Evolutionary conservation across 2,888 invertebrate genomes (phyloP).

Genomic region (Caenorhabditis wallacei): DNA sequence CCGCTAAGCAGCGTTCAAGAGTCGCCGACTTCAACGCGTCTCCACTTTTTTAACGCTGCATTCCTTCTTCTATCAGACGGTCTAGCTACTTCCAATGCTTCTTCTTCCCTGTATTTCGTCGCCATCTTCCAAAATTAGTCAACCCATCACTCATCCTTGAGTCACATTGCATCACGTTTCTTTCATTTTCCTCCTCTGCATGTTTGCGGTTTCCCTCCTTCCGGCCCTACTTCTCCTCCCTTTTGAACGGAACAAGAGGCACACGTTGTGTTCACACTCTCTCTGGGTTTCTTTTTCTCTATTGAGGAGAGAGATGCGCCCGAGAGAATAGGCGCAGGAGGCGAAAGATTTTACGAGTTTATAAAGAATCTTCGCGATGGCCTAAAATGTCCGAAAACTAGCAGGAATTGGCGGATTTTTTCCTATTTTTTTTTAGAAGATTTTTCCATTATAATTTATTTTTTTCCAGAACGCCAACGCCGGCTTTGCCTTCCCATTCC

Average conservation of each 20-base stretch:
- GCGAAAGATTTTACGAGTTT: constrained; percentile 32
- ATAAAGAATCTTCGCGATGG: background rate
- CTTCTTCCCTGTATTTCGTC: background rate
- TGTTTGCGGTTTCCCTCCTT: constrained; percentile 2
- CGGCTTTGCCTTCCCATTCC: constrained; percentile 94
- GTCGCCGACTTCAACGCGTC: no score
- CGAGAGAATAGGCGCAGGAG: constrained; percentile 8
- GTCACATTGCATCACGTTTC: constrained; percentile 49
- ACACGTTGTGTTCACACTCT: constrained; percentile 24
- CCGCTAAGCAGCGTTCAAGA: no score
- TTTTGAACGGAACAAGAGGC: background rate
- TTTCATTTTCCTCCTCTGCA: background rate
- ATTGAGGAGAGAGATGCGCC: no score
- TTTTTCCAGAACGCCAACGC: constrained; percentile 88
- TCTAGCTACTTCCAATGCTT: no score
- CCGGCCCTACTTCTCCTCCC: background rate
- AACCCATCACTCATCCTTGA: background rate
- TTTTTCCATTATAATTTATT: background rate
- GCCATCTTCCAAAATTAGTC: background rate
- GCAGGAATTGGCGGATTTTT: no score
- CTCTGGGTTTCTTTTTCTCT: background rate
- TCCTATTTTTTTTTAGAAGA: no score
- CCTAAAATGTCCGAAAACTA: background rate
- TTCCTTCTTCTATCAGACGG: no score
- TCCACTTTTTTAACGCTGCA: no score